Base-by-base conservation (phyloP, 2,797 vertebrate genomes). In the Leptatherina wallacei region DNA sequence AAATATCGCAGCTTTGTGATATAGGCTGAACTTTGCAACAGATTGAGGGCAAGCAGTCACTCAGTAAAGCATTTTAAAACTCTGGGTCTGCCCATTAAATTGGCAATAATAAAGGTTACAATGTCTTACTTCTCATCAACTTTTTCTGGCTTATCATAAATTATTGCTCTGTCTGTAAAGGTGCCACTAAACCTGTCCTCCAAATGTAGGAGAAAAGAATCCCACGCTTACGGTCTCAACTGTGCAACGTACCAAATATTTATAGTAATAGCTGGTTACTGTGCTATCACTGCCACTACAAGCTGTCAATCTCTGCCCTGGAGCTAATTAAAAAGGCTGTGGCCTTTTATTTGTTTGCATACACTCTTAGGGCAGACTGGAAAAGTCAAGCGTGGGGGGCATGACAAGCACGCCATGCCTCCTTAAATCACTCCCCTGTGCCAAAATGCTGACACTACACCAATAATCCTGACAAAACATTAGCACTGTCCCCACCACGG, bases 201-300 rank as follows among this genome's bases (percentile, higher is more conserved):
- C 32, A 63, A 70, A 74, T 72, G 38, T 68, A 35, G 18, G 12
- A 30, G 81, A 81, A 87, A 81, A 76, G 6, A 69, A 91, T 81
- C 71, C 77, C 82, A 73, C 61, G 24, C 78, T 78, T 72, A 77
- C 61, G 73, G 85, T 66, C 76, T 91, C 78, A 82, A 75, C 87
- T 66, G 70, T 78, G 76, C 90, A 91, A 91, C 85, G 68, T 65
- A 86, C 85, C 92, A 93, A 92, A 96, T 94, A 94, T 93, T 94
- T 93, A 90, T 87, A 86, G 73, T 92, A 95, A 95, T 94, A 90
- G 80, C 80, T 90, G 63, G 91, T 94, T 94, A 94, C 91, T 92
- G 91, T 33, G 85, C 78, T 91, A 88, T 95, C 85, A 88, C 92
- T 63, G 88, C 77, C 78, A 56, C 88, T 87, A 77, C 78, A 84